Base-by-base conservation (phyloP, 64 coral and sea anemone species). In the Anthopleura sola region DNA sequence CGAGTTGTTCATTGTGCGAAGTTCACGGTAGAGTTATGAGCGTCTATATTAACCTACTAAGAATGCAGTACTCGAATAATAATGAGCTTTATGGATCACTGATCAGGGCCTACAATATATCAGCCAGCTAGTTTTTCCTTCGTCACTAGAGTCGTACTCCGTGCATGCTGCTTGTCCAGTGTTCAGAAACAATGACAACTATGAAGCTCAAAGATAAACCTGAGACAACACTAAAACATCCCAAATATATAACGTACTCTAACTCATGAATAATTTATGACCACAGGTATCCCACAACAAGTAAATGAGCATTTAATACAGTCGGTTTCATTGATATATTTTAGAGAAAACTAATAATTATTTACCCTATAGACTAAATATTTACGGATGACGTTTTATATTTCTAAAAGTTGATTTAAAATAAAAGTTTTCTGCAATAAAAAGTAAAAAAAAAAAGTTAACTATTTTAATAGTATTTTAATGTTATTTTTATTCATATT, bases 41-140 rank as follows among this genome's bases (percentile, higher is more conserved):
- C 66, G 31, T 71, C 76, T 29, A 29, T 71, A 34, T 71, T n/a
- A n/a, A 71, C 11, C 7, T 79, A 8, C 29, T n/a, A n/a, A 23
- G 75, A 34, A 40, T 77, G 32, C 75, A 33, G 34, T 75, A 36
- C 68, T 75, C 29, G 75, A 44, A 38, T 24, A 48, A 21, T 47
- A 79, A 79, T 48, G 36, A 32, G 76, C 19, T 44, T 44, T 33
- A 79, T 26, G 76, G 76, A 38, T 79, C 76, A 79, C 16, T 48
- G 76, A 79, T 44, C 76, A 44, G 66, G 29, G 24, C 24, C 13
- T 5, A 21, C 4, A 24, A 62, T 62, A 26, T 6, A 1, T 62
- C 58, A n/a, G 20, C 10, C 3, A 3, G 21, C 21, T 3, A 62
- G 19, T 24, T 23, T 71, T 33, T 12, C 12, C 12, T n/a, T 34